A percentile compares a stretch with the other conserved stretches of the same genome.
Evolutionary conservation across 2,888 invertebrate species (phyloP).

Genomic region (Scaptodrosophila latifasciaeformis): DNA sequence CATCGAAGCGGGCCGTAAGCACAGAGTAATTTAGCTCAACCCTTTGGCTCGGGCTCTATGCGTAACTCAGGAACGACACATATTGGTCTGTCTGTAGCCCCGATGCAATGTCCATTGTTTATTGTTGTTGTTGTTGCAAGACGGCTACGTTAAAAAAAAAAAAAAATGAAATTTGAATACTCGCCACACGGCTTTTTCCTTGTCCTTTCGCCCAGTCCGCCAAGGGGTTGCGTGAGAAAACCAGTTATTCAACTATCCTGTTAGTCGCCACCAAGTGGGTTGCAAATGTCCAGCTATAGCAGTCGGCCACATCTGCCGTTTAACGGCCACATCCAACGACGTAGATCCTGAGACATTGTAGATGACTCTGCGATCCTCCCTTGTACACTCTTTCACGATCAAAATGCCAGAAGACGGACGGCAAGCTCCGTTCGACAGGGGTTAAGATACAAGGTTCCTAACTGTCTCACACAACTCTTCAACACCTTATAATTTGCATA

Average conservation of each 20-base stretch:
- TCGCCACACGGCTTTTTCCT: slow-evolving; percentile 17
- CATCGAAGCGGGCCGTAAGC: not conserved
- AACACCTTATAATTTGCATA: too few relatives aligned
- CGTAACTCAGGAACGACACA: too few relatives aligned
- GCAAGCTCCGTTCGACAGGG: not conserved
- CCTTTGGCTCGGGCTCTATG: too few relatives aligned
- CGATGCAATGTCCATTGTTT: slow-evolving; percentile 23
- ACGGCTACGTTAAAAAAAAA: slow-evolving; percentile 16
- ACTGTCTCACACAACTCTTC: too few relatives aligned
- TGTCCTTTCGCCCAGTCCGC: not conserved
- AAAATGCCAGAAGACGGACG: not conserved
- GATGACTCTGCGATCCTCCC: too few relatives aligned
- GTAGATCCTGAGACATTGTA: too few relatives aligned
- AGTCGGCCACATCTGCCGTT: slow-evolving; percentile 8
- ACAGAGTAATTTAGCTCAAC: not conserved
- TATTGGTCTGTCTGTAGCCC: too few relatives aligned
- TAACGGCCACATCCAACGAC: not conserved
- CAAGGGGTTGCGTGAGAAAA: slow-evolving; percentile 57
- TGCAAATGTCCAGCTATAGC: slow-evolving; percentile 41
- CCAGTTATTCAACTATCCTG: slow-evolving; percentile 40
- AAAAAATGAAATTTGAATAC: slow-evolving; percentile 42
- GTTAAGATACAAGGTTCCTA: too few relatives aligned
- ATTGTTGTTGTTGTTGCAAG: slow-evolving; percentile 9
- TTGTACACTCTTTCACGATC: too few relatives aligned
- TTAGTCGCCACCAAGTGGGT: slow-evolving; percentile 15